These are phyloP conservation scores for Arvicanthis niloticus DNA, from an alignment of 2,113 vertebrate species.

Conservation along the genomic window DNA sequence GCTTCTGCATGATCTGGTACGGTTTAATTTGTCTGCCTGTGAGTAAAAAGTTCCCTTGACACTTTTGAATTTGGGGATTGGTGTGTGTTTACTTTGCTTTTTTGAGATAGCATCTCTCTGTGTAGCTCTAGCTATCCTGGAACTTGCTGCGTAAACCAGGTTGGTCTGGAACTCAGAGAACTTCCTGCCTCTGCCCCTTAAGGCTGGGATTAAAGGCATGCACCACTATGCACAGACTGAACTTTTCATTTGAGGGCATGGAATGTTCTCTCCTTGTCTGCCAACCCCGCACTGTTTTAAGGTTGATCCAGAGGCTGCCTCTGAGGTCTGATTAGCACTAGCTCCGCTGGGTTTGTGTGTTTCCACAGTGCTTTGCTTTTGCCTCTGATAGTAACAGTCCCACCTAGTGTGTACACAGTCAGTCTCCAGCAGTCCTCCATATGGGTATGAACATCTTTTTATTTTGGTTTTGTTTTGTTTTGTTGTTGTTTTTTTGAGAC, in stretches of 20 bases:
- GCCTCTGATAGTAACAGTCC: neutral
- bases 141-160: neutral
- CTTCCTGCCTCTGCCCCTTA: neutral
- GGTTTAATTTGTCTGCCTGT: neutral
- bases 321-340: neutral
- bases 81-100: neutral
- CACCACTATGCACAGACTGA: neutral
- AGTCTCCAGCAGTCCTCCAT: neutral
- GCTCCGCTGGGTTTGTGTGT: neutral
- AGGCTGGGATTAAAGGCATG: neutral
- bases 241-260: neutral
- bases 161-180: neutral
- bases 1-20: neutral
- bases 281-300: neutral
- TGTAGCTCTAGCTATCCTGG: neutral
- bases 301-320: neutral
- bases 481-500: too few species aligned
- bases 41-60: neutral
- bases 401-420: neutral
- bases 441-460: neutral
- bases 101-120: neutral
- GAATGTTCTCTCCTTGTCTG: neutral
- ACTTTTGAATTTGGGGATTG: conserved; percentile 1
- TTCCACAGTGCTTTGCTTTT: neutral
- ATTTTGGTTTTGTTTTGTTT: neutral